phyloP scores from a whole-genome alignment of 2,797 vertebrate genomes.

The Anabas testudineus region DNA sequence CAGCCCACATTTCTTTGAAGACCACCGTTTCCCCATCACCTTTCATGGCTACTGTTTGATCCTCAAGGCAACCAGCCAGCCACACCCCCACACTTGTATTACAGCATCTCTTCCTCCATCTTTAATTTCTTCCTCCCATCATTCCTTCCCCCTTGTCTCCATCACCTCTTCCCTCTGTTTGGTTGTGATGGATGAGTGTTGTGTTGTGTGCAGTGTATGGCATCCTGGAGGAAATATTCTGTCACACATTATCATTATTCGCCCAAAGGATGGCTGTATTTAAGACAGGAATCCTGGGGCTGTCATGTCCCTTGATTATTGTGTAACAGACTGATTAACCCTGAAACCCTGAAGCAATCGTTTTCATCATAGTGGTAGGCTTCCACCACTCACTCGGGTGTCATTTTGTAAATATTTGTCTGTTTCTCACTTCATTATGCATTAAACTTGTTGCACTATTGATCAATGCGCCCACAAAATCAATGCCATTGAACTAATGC shows the following conservation, averaged over 20 bases:
- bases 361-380: slow-evolving; percentile 53
- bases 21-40: slow-evolving; percentile 43
- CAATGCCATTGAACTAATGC: slow-evolving; percentile 36
- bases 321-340: slow-evolving; percentile 76
- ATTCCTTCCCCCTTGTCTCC: slow-evolving; percentile 21
- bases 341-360: slow-evolving; percentile 33
- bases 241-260: slow-evolving; percentile 70
- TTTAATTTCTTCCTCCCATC: slow-evolving; percentile 58
- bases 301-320: slow-evolving; percentile 71
- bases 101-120: slow-evolving; percentile 52
- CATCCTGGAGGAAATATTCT: slow-evolving; percentile 65
- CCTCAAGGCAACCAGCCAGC: slow-evolving; percentile 57
- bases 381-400: slow-evolving; percentile 33
- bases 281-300: slow-evolving; percentile 56
- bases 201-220: slow-evolving; percentile 32
- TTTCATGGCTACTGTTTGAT: slow-evolving; percentile 52
- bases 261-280: slow-evolving; percentile 59
- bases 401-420: slow-evolving; percentile 61
- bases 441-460: slow-evolving; percentile 53
- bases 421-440: slow-evolving; percentile 20
- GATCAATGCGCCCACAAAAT: slow-evolving; percentile 45
- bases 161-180: slow-evolving; percentile 41
- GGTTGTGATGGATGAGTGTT: slow-evolving; percentile 62
- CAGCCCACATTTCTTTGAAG: slow-evolving; percentile 54
- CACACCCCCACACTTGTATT: slow-evolving; percentile 52